Evolutionary conservation across 2,888 invertebrate species (phyloP).

Genomic region (Drosophila fungiperda): DNA sequence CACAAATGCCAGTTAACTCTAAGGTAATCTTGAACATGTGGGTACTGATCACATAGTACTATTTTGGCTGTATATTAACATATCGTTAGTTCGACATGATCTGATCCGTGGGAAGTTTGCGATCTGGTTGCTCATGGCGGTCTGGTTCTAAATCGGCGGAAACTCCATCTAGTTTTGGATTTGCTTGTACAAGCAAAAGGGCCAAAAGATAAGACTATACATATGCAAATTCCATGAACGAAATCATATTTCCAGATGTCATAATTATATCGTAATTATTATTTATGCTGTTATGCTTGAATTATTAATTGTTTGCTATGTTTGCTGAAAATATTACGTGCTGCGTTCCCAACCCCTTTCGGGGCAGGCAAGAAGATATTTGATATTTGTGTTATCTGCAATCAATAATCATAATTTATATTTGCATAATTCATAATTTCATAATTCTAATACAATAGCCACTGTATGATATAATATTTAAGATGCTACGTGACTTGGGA

Average conservation of each 20-base stretch:
- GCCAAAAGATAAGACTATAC: conserved; percentile 19
- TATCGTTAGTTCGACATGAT: conserved; percentile 67
- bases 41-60: conserved; percentile 35
- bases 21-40: conserved; percentile 76
- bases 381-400: conserved; percentile 24
- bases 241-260: conserved; percentile 50
- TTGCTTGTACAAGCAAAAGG: conserved; percentile 46
- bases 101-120: conserved; percentile 64
- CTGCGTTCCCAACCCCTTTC: conserved; percentile 47
- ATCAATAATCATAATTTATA: conserved; percentile 59
- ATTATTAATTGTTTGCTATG: conserved; percentile 25
- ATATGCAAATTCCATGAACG: conserved; percentile 40
- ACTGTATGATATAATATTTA: conserved; percentile 43
- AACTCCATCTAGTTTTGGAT: conserved; percentile 66
- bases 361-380: conserved; percentile 1
- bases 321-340: conserved; percentile 67
- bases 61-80: conserved; percentile 55
- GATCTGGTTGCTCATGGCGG: conserved; percentile 14
- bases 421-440: conserved; percentile 80
- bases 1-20: conserved; percentile 20
- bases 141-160: conserved; percentile 49
- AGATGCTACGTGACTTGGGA: conserved; percentile 15
- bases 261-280: conserved; percentile 81
- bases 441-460: conserved; percentile 67
- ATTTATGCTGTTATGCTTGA: conserved; percentile 78